Conservation (phyloP, 1,140 invertebrate species). For the Zaprionus ornatus region DNA sequence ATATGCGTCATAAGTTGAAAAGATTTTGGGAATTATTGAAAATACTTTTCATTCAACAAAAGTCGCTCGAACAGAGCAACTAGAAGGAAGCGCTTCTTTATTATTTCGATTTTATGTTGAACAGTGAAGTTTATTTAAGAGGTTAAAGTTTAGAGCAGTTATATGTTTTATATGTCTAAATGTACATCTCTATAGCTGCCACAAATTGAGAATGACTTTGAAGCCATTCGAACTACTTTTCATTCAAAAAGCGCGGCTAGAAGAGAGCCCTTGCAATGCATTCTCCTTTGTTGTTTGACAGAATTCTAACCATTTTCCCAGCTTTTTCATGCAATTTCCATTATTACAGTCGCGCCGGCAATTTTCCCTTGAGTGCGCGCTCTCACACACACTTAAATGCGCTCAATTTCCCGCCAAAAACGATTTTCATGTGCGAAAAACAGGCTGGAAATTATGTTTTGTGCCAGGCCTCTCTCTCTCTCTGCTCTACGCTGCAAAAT, state of each 20-base stretch:
- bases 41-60: background rate
- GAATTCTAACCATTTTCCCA: background rate
- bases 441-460: constrained; percentile 63
- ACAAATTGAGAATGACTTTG: background rate
- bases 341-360: background rate
- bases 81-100: no score
- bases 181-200: background rate
- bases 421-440: constrained; percentile 67
- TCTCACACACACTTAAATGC: constrained; percentile 20
- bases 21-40: background rate
- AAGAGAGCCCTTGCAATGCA: background rate
- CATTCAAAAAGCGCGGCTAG: background rate
- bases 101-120: no score
- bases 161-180: background rate
- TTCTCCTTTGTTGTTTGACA: background rate
- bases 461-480: constrained; percentile 27
- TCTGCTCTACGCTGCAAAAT: constrained; percentile 34
- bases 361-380: background rate
- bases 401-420: constrained; percentile 46
- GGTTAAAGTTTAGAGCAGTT: no score
- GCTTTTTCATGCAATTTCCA: background rate
- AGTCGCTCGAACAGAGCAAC: background rate
- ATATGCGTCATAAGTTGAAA: background rate
- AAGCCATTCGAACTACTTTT: background rate
- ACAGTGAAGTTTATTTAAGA: no score